Evolutionary conservation across 2,113 vertebrate species (phyloP).

Genomic region (Odontophorus gujanensis): DNA sequence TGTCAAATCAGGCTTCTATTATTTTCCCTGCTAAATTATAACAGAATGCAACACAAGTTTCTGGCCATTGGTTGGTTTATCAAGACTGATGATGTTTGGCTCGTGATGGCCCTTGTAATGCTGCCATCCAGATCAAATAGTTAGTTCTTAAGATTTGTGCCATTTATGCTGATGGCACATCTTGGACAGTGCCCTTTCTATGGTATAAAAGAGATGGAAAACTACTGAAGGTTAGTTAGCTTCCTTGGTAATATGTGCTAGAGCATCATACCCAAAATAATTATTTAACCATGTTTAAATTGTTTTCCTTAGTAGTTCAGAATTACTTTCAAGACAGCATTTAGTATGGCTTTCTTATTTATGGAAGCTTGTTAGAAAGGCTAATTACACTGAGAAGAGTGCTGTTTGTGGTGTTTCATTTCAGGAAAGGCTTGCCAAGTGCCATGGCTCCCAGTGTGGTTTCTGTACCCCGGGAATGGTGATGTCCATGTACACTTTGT

Average conservation of each 20-base stretch:
- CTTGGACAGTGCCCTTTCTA: not conserved
- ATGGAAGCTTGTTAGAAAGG: not conserved
- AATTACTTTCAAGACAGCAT: not conserved
- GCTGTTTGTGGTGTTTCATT: not conserved
- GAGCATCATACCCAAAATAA: not conserved
- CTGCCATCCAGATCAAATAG: not conserved
- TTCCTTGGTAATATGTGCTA: not conserved
- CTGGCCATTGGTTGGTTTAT: not conserved
- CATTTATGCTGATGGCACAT: not conserved
- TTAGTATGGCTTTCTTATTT: not conserved
- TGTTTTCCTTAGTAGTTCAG: not conserved
- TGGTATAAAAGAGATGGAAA: not conserved
- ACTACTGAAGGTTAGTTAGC: not conserved
- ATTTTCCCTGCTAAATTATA: not conserved
- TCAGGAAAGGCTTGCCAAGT: constrained; percentile 88
- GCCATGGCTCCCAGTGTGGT: constrained; percentile 90
- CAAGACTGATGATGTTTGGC: not conserved
- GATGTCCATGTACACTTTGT: constrained; percentile 87
- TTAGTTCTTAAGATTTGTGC: not conserved
- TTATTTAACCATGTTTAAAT: not conserved
- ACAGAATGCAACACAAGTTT: not conserved
- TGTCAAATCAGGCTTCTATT: not conserved
- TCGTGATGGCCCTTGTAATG: not conserved
- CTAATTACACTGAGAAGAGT: not conserved
- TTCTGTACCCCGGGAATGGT: constrained; percentile 91